phyloP scores from a whole-genome alignment of 2,113 vertebrate species.

The Leucopsar rothschildi region DNA sequence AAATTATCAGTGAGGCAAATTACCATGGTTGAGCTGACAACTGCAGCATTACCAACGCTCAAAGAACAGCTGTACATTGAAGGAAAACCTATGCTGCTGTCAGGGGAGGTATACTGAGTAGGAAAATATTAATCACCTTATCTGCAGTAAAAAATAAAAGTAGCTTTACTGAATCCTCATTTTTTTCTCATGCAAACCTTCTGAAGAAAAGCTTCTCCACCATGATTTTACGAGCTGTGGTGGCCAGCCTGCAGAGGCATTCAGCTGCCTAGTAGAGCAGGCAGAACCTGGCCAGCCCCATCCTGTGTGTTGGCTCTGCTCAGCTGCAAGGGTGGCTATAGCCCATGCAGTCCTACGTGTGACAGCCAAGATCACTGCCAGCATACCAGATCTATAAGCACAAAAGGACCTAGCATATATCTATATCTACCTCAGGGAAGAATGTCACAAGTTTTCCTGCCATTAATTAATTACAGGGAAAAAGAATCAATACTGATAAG shows the following conservation, averaged over 20 bases:
- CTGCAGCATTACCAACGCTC: not conserved
- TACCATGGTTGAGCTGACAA: not conserved
- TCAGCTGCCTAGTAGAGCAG: not conserved
- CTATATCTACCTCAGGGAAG: not conserved
- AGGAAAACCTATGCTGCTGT: not conserved
- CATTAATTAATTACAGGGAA: not conserved
- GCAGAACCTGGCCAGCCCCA: not conserved
- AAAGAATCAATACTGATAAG: not conserved
- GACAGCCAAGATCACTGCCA: fast-evolving
- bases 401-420: not conserved
- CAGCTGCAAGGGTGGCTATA: not conserved
- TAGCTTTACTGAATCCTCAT: not conserved
- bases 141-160: not conserved
- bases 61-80: not conserved
- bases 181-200: not conserved
- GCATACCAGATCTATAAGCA: fast-evolving
- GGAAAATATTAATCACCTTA: not conserved
- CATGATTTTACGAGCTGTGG: not conserved
- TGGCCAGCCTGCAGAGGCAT: not conserved
- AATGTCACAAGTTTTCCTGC: not conserved
- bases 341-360: fast-evolving
- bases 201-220: not conserved
- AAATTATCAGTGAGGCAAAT: not conserved
- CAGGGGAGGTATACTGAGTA: not conserved
- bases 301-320: not conserved